phyloP scores from a whole-genome alignment of 1,140 invertebrate species.

The Choristoneura fumiferana region DNA sequence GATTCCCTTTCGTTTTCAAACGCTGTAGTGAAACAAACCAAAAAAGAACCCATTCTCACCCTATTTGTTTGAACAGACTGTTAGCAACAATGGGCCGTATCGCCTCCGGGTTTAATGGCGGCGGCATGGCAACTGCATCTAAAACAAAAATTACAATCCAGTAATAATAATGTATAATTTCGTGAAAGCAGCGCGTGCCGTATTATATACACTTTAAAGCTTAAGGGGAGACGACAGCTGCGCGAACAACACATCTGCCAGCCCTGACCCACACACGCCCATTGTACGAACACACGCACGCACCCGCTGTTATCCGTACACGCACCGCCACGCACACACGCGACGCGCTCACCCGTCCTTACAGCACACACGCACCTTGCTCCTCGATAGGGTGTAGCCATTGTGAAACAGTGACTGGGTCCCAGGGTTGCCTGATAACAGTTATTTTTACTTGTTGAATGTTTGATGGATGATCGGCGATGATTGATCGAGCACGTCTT shows the following conservation, averaged over 20 bases:
- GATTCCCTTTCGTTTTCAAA: no score
- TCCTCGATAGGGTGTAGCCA: slow-evolving; percentile 38
- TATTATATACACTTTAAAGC: slow-evolving; percentile 56
- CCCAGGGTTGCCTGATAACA: slow-evolving; percentile 49
- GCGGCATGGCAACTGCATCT: slow-evolving; percentile 51
- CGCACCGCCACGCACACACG: slow-evolving; percentile 35
- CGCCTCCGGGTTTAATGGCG: slow-evolving; percentile 29
- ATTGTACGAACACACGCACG: slow-evolving; percentile 22
- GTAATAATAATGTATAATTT: slow-evolving; percentile 68
- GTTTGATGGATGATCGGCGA: slow-evolving; percentile 64
- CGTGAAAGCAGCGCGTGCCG: slow-evolving; percentile 70
- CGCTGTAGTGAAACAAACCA: no score
- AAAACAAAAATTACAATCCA: slow-evolving; percentile 45
- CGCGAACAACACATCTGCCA: slow-evolving; percentile 64
- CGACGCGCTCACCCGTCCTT: slow-evolving; percentile 22
- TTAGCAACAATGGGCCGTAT: background rate
- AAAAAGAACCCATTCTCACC: background rate
- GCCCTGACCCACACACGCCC: slow-evolving; percentile 45
- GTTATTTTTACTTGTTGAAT: slow-evolving; percentile 75
- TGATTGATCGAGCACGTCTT: slow-evolving; percentile 67
- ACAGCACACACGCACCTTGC: slow-evolving; percentile 39
- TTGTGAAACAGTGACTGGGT: slow-evolving; percentile 33
- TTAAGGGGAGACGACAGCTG: slow-evolving; percentile 61
- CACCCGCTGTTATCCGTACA: slow-evolving; percentile 29
- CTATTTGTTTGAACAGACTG: slow-evolving; percentile 5